A percentile compares a stretch with the other conserved stretches of the same genome.
Conservation (phyloP, 2,113 vertebrate species). For the Microcebus griseorufus region DNA sequence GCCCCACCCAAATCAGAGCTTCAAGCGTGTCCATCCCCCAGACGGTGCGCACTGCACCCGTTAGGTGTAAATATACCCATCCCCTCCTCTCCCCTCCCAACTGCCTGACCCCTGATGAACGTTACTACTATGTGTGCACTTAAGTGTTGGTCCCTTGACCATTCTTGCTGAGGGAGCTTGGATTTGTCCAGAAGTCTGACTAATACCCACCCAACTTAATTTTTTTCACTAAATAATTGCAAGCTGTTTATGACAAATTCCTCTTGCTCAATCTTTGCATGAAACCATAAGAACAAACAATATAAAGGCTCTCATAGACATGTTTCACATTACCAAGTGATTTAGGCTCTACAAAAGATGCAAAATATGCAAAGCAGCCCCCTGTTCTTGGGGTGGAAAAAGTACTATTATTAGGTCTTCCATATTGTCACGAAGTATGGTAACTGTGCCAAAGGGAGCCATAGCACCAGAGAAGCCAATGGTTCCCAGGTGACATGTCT, state of each 20-base stretch:
- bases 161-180: neutral
- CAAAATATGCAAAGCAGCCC: slow-evolving; percentile 51
- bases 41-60: too few species aligned
- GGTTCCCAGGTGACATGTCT: neutral
- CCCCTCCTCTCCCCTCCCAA: too few species aligned
- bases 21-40: too few species aligned
- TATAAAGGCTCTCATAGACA: slow-evolving; percentile 31
- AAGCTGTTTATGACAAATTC: slow-evolving; percentile 70
- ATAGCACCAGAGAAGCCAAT: neutral
- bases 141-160: neutral
- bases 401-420: slow-evolving; percentile 43
- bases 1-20: too few species aligned
- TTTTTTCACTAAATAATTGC: slow-evolving; percentile 64
- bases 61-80: too few species aligned
- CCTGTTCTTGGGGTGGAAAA: slow-evolving; percentile 26
- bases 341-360: slow-evolving; percentile 51
- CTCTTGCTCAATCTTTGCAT: slow-evolving; percentile 68
- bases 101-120: too few species aligned
- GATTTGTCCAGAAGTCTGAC: slow-evolving; percentile 41
- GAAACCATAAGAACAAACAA: slow-evolving; percentile 58
- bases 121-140: too few species aligned
- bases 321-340: slow-evolving; percentile 68
- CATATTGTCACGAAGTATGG: neutral
- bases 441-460: neutral
- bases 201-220: slow-evolving; percentile 59